Conservation (phyloP, 2,113 vertebrate species). For the Damaliscus lunatus region DNA sequence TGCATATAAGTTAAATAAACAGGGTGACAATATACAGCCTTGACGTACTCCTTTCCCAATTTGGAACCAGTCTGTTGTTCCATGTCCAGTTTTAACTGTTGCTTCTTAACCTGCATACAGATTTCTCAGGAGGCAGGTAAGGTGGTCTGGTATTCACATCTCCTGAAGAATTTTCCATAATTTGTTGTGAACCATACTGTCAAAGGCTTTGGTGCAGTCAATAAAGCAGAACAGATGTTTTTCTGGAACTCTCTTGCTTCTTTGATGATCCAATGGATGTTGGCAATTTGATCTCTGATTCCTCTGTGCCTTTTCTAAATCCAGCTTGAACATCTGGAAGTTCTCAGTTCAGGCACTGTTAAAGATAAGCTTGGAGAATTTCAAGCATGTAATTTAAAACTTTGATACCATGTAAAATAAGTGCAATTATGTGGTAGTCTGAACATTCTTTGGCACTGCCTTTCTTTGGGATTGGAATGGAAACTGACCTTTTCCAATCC, state of each 20-base stretch:
- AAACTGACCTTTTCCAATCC: not conserved
- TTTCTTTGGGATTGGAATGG: not conserved
- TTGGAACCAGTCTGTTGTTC: not conserved
- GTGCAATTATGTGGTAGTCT: not conserved
- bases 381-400: not conserved
- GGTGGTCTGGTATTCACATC: not conserved
- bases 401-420: not conserved
- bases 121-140: not conserved
- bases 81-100: not conserved
- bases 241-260: not conserved
- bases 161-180: not conserved
- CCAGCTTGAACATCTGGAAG: not conserved
- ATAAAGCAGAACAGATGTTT: not conserved
- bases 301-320: not conserved
- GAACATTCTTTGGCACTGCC: not conserved
- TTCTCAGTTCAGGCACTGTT: not conserved
- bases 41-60: not conserved
- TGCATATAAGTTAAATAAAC: not conserved
- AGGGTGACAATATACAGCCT: not conserved
- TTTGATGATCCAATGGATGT: not conserved
- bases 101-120: not conserved
- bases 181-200: not conserved
- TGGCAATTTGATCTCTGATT: not conserved
- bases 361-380: not conserved
- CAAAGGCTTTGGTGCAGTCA: not conserved